Percentiles rank a stretch among this genome's conserved stretches.
These are phyloP conservation scores for Eubucco bourcierii DNA, from an alignment of 2,113 vertebrate species.

Conservation along the genomic window DNA sequence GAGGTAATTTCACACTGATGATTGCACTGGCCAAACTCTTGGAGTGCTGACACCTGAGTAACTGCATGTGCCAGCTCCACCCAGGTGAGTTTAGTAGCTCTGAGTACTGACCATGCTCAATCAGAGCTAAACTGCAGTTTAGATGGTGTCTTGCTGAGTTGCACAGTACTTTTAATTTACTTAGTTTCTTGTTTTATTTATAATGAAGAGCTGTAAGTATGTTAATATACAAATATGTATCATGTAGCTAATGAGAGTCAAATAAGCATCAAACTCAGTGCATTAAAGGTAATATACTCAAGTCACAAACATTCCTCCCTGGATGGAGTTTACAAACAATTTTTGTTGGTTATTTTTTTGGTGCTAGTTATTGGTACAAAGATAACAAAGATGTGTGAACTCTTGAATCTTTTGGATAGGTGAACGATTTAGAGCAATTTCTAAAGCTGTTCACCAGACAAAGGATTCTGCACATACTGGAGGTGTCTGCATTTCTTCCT, in stretches of 20 bases:
- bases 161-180: background rate
- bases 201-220: background rate
- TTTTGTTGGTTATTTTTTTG: background rate
- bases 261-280: background rate
- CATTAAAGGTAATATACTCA: background rate
- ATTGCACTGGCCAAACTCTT: background rate
- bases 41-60: background rate
- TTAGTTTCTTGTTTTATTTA: background rate
- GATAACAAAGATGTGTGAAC: background rate
- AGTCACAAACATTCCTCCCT: background rate
- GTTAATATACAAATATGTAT: too few species aligned
- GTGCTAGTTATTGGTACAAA: background rate
- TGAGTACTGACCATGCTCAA: background rate
- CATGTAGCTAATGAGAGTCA: background rate
- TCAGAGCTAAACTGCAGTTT: background rate
- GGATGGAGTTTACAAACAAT: background rate
- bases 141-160: background rate
- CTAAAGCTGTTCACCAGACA: background rate
- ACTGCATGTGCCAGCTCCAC: background rate
- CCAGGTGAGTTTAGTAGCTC: background rate
- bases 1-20: background rate
- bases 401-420: background rate
- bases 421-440: background rate
- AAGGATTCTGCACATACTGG: background rate
- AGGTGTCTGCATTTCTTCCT: background rate